A percentile compares a stretch with the other conserved stretches of the same genome.
Evolutionary conservation across 2,797 vertebrate genomes (phyloP).

Genomic region (Sebastes trivittatus): DNA sequence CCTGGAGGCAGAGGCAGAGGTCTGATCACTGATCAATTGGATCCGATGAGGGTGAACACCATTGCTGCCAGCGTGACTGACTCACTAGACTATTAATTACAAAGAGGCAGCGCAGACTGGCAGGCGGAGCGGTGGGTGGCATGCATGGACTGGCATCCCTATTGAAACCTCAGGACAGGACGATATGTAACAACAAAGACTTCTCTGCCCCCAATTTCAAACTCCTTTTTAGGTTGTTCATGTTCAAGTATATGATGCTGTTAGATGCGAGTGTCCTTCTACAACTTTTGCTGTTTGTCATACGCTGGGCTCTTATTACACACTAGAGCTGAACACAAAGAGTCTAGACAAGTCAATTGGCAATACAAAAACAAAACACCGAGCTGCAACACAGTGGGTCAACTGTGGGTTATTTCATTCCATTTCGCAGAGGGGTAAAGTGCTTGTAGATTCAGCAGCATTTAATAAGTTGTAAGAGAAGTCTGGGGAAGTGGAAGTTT

Average conservation of each 20-base stretch:
- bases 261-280: not conserved
- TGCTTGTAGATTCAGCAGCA: slow-evolving; percentile 43
- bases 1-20: slow-evolving; percentile 69
- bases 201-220: slow-evolving; percentile 34
- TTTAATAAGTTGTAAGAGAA: slow-evolving; percentile 62
- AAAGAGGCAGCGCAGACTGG: slow-evolving; percentile 26
- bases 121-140: slow-evolving; percentile 48
- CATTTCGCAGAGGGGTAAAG: slow-evolving; percentile 50
- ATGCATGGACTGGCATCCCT: slow-evolving; percentile 36
- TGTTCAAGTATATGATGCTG: not conserved
- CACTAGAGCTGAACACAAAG: not conserved
- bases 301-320: slow-evolving; percentile 8
- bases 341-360: slow-evolving; percentile 48
- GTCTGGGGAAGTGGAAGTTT: slow-evolving; percentile 59
- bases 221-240: not conserved
- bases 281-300: slow-evolving; percentile 16
- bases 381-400: slow-evolving; percentile 25
- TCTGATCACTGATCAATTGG: slow-evolving; percentile 77
- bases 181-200: slow-evolving; percentile 25
- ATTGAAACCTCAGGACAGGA: slow-evolving; percentile 24
- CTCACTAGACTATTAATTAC: slow-evolving; percentile 76
- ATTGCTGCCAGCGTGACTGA: slow-evolving; percentile 57
- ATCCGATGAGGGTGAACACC: slow-evolving; percentile 68
- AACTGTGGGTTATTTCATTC: slow-evolving; percentile 60
- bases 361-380: slow-evolving; percentile 30